Percentiles rank a stretch among this genome's conserved stretches.
phyloP scores from a whole-genome alignment of 2,888 invertebrate genomes.

The Pteria penguin region DNA sequence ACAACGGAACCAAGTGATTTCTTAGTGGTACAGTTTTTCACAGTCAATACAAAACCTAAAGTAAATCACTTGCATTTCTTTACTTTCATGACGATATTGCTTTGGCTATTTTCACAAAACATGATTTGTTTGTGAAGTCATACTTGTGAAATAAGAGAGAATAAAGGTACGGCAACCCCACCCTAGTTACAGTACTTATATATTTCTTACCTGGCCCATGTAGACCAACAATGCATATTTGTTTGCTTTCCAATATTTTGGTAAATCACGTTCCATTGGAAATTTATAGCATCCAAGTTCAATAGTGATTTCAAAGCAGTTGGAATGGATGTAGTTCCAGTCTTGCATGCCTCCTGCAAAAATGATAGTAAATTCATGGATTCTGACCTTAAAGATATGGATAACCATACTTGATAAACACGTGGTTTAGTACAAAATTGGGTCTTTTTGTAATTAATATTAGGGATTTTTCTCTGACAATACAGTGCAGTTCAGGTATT shows the following conservation, averaged over 20 bases:
- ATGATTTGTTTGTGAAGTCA: neutral
- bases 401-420: too few species aligned
- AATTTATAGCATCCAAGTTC: slow-evolving; percentile 97
- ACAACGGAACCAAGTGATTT: too few species aligned
- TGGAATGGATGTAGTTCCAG: slow-evolving; percentile 96
- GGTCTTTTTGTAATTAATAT: too few species aligned
- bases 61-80: too few species aligned
- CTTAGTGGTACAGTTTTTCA: too few species aligned
- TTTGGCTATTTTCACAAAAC: neutral
- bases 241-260: slow-evolving; percentile 93
- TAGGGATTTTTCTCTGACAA: too few species aligned
- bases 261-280: slow-evolving; percentile 87
- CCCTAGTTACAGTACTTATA: neutral
- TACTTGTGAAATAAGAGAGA: neutral
- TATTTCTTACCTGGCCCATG: slow-evolving; percentile 92
- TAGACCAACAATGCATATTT: slow-evolving; percentile 90
- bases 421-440: too few species aligned
- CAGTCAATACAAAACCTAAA: too few species aligned
- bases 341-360: slow-evolving; percentile 99
- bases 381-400: too few species aligned
- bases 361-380: too few species aligned
- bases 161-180: neutral
- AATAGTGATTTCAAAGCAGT: slow-evolving; percentile 95
- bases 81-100: neutral
- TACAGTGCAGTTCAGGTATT: too few species aligned